Evolutionary conservation across 1,140 invertebrate species (phyloP).

Genomic region (Metopolophium dirhodum): DNA sequence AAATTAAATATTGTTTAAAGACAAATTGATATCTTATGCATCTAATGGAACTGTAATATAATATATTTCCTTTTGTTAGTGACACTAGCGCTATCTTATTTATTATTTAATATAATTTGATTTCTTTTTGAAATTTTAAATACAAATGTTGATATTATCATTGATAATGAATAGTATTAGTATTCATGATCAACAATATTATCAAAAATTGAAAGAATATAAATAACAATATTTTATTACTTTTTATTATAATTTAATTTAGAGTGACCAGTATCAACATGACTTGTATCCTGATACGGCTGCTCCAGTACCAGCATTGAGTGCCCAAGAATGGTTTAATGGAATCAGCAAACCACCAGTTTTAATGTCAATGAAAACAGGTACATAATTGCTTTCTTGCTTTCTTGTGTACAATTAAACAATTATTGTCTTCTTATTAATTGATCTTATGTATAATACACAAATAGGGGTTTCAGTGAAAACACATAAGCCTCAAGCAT

Average conservation of each 20-base stretch:
- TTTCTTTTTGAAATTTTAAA: no score
- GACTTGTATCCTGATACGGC: slow-evolving; percentile 94
- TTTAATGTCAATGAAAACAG: slow-evolving; percentile 83
- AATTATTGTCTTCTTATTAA: not conserved
- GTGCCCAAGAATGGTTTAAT: slow-evolving; percentile 86
- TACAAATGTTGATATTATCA: no score
- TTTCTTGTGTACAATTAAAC: not conserved
- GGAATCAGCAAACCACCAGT: slow-evolving; percentile 83
- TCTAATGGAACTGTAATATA: no score
- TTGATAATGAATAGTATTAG: no score
- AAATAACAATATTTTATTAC: not conserved
- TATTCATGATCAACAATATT: not conserved
- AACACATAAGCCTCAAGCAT: slow-evolving; percentile 75
- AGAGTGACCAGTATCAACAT: slow-evolving; percentile 81
- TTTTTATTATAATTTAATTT: slow-evolving; percentile 51
- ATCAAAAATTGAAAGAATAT: not conserved
- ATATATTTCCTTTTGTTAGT: no score
- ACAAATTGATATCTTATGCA: no score
- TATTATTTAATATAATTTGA: no score
- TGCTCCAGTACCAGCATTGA: slow-evolving; percentile 79
- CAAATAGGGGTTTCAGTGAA: slow-evolving; percentile 70
- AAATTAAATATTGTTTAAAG: no score
- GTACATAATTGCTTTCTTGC: slow-evolving; percentile 63
- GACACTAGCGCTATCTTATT: no score
- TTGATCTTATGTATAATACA: not conserved